Conservation (phyloP, 2,888 invertebrate genomes). For the Chalcis sispes region DNA sequence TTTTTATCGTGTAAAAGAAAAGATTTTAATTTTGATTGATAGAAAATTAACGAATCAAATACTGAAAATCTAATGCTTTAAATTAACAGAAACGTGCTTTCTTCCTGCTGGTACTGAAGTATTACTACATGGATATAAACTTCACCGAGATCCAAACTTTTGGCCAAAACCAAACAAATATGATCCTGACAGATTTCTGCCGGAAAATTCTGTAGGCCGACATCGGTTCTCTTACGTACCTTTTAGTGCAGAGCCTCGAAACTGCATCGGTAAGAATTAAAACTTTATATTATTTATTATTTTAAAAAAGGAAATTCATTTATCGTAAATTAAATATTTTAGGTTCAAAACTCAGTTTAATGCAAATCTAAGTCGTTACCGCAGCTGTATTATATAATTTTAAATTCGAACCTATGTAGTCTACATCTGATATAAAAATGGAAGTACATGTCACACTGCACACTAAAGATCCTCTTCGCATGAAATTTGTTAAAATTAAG, state of each 20-base stretch:
- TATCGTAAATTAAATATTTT: conserved; percentile 5
- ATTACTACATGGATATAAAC: conserved; percentile 76
- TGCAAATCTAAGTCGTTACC: conserved; percentile 65
- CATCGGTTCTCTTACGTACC: conserved; percentile 83
- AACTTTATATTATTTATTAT: not conserved
- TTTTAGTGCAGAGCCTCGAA: conserved; percentile 83
- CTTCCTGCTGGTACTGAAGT: conserved; percentile 79
- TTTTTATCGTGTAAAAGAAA: not conserved
- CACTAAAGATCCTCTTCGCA: too few relatives aligned
- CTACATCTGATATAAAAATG: conserved; percentile 62
- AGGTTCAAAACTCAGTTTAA: conserved; percentile 66
- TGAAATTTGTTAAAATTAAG: too few relatives aligned
- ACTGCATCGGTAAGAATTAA: conserved; percentile 80
- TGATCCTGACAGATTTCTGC: conserved; percentile 83
- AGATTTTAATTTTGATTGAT: not conserved
- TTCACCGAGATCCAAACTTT: conserved; percentile 80
- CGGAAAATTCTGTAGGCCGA: conserved; percentile 76
- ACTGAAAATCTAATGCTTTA: too few relatives aligned
- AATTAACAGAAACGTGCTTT: too few relatives aligned
- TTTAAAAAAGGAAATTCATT: not conserved
- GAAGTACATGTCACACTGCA: too few relatives aligned
- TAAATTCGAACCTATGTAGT: conserved; percentile 65
- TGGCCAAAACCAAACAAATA: conserved; percentile 82
- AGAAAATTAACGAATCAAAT: too few relatives aligned
- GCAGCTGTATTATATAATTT: conserved; percentile 64